Evolutionary conservation across 2,797 vertebrate species (phyloP).

Genomic region (Cyprinella venusta): DNA sequence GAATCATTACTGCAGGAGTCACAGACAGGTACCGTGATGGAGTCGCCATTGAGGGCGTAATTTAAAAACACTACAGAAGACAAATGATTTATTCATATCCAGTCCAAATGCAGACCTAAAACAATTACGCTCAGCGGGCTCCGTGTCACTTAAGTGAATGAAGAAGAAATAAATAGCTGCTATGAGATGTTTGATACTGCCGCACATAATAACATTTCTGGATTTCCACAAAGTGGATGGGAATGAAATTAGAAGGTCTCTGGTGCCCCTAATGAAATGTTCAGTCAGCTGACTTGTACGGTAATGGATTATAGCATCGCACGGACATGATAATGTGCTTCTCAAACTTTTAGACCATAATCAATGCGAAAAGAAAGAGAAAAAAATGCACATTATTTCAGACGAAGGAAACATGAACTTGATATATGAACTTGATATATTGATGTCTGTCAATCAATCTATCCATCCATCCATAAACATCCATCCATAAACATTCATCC

Average conservation of each 20-base stretch:
- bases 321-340: constrained; percentile 73
- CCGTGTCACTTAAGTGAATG: constrained; percentile 80
- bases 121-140: constrained; percentile 79
- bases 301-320: constrained; percentile 79
- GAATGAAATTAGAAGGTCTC: constrained; percentile 84
- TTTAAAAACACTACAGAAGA: constrained; percentile 66
- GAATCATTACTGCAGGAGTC: constrained; percentile 35
- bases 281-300: constrained; percentile 62
- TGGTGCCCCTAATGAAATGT: constrained; percentile 79
- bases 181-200: constrained; percentile 78
- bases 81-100: constrained; percentile 81
- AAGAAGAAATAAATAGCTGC: constrained; percentile 82
- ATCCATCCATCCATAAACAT: too few species aligned
- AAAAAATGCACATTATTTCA: constrained; percentile 65
- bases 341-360: constrained; percentile 72
- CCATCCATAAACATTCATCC: too few species aligned
- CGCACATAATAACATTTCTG: constrained; percentile 82
- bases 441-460: too few species aligned
- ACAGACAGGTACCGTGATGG: constrained; percentile 35
- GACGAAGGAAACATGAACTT: constrained; percentile 31
- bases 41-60: constrained; percentile 34
- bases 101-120: constrained; percentile 76
- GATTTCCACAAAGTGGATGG: constrained; percentile 81
- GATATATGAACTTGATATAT: background rate
- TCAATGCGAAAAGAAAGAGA: constrained; percentile 67